Base-by-base conservation (phyloP, 2,888 invertebrate genomes). In the Eumacrocentrus americanus region DNA sequence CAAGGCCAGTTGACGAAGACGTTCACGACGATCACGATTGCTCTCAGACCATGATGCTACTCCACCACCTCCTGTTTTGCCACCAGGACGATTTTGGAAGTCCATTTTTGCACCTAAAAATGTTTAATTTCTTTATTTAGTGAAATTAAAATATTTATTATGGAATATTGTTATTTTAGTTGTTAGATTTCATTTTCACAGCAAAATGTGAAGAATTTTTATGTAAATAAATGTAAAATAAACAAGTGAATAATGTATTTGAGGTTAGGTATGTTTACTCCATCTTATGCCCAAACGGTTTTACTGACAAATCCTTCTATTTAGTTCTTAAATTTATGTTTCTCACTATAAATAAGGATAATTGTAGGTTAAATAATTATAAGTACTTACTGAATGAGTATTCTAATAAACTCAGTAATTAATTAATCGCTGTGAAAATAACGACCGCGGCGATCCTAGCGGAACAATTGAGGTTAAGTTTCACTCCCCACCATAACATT, bases 21-120 rank as follows among this genome's bases (percentile, higher is more conserved):
- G 88, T 81, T 99, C 98, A 66, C 98, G 87, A 37, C 99, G 88
- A 78, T 99, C 99, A 57, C 98, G 86, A 82, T 99, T 99, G 65
- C 95, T 94, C 83, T 99, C 99, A 0, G 98, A 96, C 91, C 96
- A 97, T 76, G 98, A 98, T 72, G 99, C 98, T 55, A 98, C 97
- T 54, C 98, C 99, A 67, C 99, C 99, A 56, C 95, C 93, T n/a
- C 99, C 99, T 6, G 98, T 99, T 84, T 99, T 99, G 11, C 98
- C 98, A 69, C 99, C 99, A 63, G 98, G 94, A 62, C 99, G 88
- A 82, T 99, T 95, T 88, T 99, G 98, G 75, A 98, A 99, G 86
- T 99, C 98, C 98, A 99, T 99, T 14, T 38, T 65, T 35, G 11
- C 16, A 25, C 6, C 12, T 23, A 40, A 40, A 40, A 11, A 40